Evolutionary conservation across 2,888 invertebrate species (phyloP), one percentile per base, ranked within the genome.

Genomic region (Cheilosia scutellata): DNA sequence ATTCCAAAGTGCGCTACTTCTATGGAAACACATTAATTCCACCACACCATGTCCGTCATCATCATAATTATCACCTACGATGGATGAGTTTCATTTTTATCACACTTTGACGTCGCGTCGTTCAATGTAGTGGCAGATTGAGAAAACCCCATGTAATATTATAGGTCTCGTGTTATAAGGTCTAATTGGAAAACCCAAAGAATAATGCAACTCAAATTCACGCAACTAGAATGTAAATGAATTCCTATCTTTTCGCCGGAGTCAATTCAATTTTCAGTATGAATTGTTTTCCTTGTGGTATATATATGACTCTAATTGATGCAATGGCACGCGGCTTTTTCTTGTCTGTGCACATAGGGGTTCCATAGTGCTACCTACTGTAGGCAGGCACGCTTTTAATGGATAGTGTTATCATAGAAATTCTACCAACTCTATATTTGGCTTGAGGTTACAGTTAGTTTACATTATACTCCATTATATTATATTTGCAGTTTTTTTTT

Each of bases 121-220:
- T 27, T 55, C 58, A 58, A 60, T 66, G 40, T 44, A 74, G 58
- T 44, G 53, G 65, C 53, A 60, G 66, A 78, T 83, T 74, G 51
- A 68, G 66, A 66, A 68, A 82, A 76, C 49, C 68, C 76, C 82
- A 82, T 86, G 77, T 82, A 82, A 77, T 66, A 51, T 31, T 31
- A 13, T 11, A 60, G 76, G 66, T 62, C 62, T 72, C 70, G 76
- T 49, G 71, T 66, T 76, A 62, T 77, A 49, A 51, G 66, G 57
- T 86, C 86, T 86, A 86, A 86, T 86, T 86, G 86, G 82, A 82
- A 86, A 82, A 86, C 71, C 86, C 82, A 37, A 66, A 58, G 76
- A 60, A 44, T 53, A 77, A 84, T 63, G 75, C 75, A 86, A 76
- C 77, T 72, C 51, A 66, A 55, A 71, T 86, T 86, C 82, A 82